Base-by-base conservation (phyloP, 2,797 vertebrate genomes). In the Coendou prehensilis region DNA sequence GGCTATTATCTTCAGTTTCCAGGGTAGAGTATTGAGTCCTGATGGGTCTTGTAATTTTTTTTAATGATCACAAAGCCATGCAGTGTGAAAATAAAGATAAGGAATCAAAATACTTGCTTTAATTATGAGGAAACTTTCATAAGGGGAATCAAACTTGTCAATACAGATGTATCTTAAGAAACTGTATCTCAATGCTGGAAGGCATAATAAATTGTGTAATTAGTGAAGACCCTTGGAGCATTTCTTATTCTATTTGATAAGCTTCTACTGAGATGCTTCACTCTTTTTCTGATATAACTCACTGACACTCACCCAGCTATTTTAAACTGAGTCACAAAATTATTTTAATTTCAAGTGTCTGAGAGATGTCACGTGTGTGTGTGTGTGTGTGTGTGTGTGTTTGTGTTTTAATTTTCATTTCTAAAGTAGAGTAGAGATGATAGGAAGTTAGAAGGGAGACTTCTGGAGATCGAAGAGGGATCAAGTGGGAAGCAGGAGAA, bases 261-360 rank as follows among this genome's bases (percentile, higher is more conserved):
- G 30, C 6, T 17, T 84, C 10, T 33, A 5, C 59, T 30, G 56
- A 8, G 10, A 57, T 54, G 9, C 23, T 80, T 91, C 45, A 47
- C 20, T 78, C 5, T 18, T 20, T 61, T 63, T 80, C n/a, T 89
- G 33, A 63, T 57, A 45, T 8, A 81, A 80, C 37, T 82, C 28
- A 13, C 9, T 71, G 30, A 83, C 20, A 75, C 9, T 67, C 41
- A 73, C 8, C 30, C 50, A 45, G 18, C 6, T 63, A 11, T 87
- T 87, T 91, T 86, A 59, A 85, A n/a, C 33, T 3, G 28, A 87
- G 33, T 26, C 18, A 92, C 54, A 71, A 87, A 71, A 80, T n/a
- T 75, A 13, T 94, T 94, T 97, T 89, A 75, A 96, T 79, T 73
- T 2, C 22, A 30, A 41, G 45, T 63, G 18, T 82, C 61, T 89